Conservation (phyloP, 2,113 vertebrate genomes). For the Prionailurus viverrinus region DNA sequence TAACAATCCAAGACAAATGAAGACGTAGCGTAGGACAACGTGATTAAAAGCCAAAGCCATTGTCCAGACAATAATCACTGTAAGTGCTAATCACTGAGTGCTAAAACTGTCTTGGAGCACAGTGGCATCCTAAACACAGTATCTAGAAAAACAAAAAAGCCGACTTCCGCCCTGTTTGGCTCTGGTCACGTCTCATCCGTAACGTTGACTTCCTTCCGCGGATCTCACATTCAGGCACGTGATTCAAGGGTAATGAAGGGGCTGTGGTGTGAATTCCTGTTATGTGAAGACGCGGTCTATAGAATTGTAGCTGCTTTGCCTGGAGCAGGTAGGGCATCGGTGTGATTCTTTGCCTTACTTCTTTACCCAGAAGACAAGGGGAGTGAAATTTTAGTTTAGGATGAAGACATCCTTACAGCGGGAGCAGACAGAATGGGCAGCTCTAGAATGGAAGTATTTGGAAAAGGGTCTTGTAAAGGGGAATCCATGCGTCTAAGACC, state of each 20-base stretch:
- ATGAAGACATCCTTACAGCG: not conserved
- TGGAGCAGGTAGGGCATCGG: not conserved
- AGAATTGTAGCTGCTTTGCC: not conserved
- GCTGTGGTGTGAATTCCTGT: not conserved
- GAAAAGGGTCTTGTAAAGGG: not conserved
- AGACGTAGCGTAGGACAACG: not conserved
- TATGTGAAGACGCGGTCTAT: not conserved
- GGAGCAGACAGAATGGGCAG: not conserved
- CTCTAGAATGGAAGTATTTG: not conserved
- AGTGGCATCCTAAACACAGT: not conserved
- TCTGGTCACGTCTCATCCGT: not conserved
- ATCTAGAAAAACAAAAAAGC: not conserved
- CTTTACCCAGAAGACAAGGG: not conserved
- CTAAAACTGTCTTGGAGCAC: not conserved
- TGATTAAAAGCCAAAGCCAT: not conserved
- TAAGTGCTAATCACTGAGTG: not conserved
- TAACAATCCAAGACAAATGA: not conserved
- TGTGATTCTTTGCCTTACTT: not conserved
- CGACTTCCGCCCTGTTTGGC: not conserved
- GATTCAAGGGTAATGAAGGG: not conserved
- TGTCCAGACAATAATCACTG: not conserved
- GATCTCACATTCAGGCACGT: not conserved
- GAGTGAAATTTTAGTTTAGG: not conserved
- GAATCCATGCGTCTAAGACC: not conserved
- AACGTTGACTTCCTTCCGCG: not conserved